Evolutionary conservation across 2,113 vertebrate species (phyloP).

Genomic region (Corythornis madagascariensis): DNA sequence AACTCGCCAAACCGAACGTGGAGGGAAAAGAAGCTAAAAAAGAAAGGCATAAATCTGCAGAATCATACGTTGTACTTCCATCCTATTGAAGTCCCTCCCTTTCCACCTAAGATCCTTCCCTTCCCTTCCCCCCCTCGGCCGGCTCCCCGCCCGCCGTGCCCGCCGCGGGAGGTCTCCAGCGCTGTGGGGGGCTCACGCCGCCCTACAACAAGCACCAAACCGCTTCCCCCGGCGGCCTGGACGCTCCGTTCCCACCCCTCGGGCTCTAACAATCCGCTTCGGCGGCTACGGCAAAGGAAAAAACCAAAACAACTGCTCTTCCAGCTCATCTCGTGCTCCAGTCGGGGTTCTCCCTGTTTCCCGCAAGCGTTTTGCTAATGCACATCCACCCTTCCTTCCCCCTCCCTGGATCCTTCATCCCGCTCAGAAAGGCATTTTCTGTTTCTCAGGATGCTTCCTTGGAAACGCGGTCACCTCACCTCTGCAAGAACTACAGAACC

Average conservation of each 20-base stretch:
- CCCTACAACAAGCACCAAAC: not conserved
- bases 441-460: not conserved
- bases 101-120: not conserved
- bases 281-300: not conserved
- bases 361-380: constrained; percentile 50
- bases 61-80: constrained; percentile 67
- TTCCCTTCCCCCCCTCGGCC: no score
- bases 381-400: constrained; percentile 2
- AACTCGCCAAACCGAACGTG: constrained; percentile 77
- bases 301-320: not conserved
- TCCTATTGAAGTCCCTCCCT: not conserved
- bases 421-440: not conserved
- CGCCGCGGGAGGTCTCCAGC: no score
- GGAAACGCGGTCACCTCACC: not conserved
- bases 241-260: not conserved
- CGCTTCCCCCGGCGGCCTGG: not conserved
- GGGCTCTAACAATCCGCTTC: not conserved
- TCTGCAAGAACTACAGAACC: not conserved
- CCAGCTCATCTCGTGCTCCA: constrained; percentile 5
- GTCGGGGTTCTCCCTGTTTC: not conserved
- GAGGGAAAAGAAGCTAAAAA: constrained; percentile 76
- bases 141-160: no score
- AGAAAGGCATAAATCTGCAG: constrained; percentile 80
- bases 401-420: not conserved
- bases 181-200: no score